Evolutionary conservation across 2,797 vertebrate genomes (phyloP).

Genomic region (Pipistrellus kuhlii): DNA sequence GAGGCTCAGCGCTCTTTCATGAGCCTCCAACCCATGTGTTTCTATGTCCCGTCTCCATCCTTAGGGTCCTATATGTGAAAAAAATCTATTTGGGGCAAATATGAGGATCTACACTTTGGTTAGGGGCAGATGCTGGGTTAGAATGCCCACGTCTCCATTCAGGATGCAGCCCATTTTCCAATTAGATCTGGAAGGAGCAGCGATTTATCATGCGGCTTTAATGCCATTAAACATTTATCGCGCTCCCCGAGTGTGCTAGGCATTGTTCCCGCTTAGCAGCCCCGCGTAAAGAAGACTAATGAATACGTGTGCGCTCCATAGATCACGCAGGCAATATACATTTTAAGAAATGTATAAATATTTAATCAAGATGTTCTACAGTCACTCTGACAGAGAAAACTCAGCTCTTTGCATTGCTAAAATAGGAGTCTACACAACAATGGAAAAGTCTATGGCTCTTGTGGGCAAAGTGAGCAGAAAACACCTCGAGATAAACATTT

Average conservation of each 20-base stretch:
- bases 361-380: slow-evolving; percentile 75
- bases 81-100: background rate
- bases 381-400: slow-evolving; percentile 56
- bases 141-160: slow-evolving; percentile 14
- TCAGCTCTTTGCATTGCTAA: slow-evolving; percentile 54
- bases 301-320: slow-evolving; percentile 67
- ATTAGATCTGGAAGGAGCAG: slow-evolving; percentile 34
- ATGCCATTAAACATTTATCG: slow-evolving; percentile 78
- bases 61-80: background rate
- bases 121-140: slow-evolving; percentile 1
- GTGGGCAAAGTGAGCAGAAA: slow-evolving; percentile 28
- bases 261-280: slow-evolving; percentile 26
- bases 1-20: background rate
- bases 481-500: slow-evolving; percentile 9
- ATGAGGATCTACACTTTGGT: slow-evolving; percentile 14
- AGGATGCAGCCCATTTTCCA: slow-evolving; percentile 5
- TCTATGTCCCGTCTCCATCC: slow-evolving; percentile 6
- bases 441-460: slow-evolving; percentile 23
- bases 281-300: slow-evolving; percentile 70
- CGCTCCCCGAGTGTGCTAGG: slow-evolving; percentile 42
- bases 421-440: slow-evolving; percentile 34
- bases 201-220: slow-evolving; percentile 60
- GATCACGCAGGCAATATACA: slow-evolving; percentile 71
- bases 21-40: background rate
- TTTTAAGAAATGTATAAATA: slow-evolving; percentile 78